Conservation (phyloP, 1,140 invertebrate species). For the Brachionus manjavacas region DNA sequence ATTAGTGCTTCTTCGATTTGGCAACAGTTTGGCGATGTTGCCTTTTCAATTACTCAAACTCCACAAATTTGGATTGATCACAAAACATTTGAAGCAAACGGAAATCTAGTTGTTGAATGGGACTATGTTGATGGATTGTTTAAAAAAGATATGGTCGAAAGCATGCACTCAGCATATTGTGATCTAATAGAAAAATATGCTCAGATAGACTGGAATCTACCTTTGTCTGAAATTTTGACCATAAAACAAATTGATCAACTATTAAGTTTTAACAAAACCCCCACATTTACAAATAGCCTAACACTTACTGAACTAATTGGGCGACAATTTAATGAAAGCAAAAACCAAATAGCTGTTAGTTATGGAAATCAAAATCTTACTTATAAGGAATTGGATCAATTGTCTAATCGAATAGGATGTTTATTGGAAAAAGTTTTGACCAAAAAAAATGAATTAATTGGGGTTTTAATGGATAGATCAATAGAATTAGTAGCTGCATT, state of each 20-base stretch:
- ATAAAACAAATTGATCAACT: background rate
- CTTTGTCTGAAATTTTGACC: background rate
- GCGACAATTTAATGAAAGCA: background rate
- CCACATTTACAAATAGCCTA: background rate
- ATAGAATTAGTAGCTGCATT: background rate
- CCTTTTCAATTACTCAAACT: background rate
- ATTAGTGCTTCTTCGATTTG: background rate
- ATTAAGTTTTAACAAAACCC: background rate
- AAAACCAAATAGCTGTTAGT: background rate
- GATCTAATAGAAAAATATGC: background rate
- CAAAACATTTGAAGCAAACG: background rate
- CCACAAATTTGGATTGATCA: background rate
- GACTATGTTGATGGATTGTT: background rate
- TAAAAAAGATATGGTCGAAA: background rate
- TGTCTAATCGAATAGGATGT: background rate
- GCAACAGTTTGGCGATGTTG: background rate
- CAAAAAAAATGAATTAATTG: background rate
- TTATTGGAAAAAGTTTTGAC: background rate
- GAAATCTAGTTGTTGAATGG: constrained; percentile 2
- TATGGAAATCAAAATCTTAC: background rate
- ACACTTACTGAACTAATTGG: background rate
- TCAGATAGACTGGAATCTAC: background rate
- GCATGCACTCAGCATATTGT: background rate
- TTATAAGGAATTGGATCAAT: background rate
- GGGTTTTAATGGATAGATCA: background rate